phyloP scores from a whole-genome alignment of 2,888 invertebrate species.

The Pandemis heparana region DNA sequence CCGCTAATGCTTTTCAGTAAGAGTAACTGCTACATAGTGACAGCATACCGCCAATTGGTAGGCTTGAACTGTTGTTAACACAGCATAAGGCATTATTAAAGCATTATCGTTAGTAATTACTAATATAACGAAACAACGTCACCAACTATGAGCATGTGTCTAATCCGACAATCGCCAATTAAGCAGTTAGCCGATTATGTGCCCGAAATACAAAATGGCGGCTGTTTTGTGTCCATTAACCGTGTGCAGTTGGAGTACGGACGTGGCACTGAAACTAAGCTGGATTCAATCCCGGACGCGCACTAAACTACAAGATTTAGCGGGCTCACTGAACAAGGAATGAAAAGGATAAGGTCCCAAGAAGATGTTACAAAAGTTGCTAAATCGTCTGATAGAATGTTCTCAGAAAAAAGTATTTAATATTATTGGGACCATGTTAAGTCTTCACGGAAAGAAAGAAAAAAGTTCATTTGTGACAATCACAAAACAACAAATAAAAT shows the following conservation, averaged over 20 bases:
- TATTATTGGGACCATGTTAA: no score
- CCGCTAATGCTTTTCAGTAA: no score
- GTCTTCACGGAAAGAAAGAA: no score
- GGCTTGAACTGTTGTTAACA: neutral
- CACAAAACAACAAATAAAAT: no score
- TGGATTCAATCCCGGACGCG: slow-evolving; percentile 10
- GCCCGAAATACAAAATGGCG: slow-evolving; percentile 27
- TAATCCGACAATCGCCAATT: neutral
- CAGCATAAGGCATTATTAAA: neutral
- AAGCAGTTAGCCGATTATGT: neutral
- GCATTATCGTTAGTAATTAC: neutral
- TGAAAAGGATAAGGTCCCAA: no score
- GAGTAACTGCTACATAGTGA: no score
- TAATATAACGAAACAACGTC: neutral
- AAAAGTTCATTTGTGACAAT: no score
- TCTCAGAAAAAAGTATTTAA: no score
- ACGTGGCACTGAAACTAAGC: slow-evolving; percentile 40
- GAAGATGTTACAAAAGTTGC: no score
- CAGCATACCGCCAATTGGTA: no score
- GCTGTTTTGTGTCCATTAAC: slow-evolving; percentile 37
- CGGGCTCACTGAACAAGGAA: neutral
- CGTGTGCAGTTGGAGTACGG: slow-evolving; percentile 15
- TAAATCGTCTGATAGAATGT: no score
- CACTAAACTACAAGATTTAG: neutral
- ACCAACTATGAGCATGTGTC: neutral